These are phyloP conservation scores for Drosophila micromelanica DNA, from an alignment of 1,140 invertebrate species.

Conservation along the genomic window DNA sequence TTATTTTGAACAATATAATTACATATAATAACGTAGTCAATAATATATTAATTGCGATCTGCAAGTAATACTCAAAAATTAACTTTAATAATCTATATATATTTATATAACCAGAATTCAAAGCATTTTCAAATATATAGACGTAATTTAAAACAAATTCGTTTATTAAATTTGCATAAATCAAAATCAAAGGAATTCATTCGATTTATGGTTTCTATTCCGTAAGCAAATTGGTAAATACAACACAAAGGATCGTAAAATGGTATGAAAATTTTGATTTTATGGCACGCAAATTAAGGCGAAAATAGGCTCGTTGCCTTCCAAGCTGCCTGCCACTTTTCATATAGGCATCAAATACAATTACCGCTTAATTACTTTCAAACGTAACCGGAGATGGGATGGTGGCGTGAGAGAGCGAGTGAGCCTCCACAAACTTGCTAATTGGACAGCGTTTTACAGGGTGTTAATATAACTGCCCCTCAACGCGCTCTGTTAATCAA, in stretches of 20 bases:
- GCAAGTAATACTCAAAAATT: too few species aligned
- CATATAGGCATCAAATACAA: constrained; percentile 45
- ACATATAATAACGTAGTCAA: too few species aligned
- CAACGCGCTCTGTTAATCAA: constrained; percentile 68
- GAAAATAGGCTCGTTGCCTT: neutral
- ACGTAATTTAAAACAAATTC: too few species aligned
- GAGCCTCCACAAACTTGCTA: constrained; percentile 49
- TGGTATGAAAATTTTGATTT: neutral
- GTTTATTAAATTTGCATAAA: too few species aligned
- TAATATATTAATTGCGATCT: too few species aligned
- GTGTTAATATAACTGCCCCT: constrained; percentile 42
- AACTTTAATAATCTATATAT: too few species aligned
- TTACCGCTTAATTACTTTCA: constrained; percentile 60
- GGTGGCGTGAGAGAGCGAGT: neutral
- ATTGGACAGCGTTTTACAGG: constrained; percentile 52
- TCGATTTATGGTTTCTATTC: neutral
- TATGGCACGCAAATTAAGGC: neutral
- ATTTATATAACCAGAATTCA: too few species aligned
- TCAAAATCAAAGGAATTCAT: neutral
- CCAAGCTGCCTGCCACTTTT: neutral
- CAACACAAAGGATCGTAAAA: too few species aligned
- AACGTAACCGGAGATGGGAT: constrained; percentile 24
- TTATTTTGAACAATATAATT: too few species aligned
- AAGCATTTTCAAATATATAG: too few species aligned
- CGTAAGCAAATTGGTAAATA: too few species aligned